Conservation (phyloP, 2,113 vertebrate genomes). For the Urocitellus parryii region DNA sequence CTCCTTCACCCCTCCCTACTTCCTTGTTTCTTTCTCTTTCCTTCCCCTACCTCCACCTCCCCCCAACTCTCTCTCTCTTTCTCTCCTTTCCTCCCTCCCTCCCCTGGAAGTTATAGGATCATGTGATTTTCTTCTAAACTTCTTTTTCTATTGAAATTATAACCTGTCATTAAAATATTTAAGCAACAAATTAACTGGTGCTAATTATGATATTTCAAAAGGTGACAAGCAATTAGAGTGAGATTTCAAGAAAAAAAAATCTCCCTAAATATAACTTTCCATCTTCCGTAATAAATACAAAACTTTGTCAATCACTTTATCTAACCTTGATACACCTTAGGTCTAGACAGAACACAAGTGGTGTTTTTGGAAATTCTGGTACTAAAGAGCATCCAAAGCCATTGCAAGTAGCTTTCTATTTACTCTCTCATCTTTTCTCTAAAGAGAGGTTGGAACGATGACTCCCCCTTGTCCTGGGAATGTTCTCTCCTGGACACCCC, state of each 20-base stretch:
- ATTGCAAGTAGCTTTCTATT: neutral
- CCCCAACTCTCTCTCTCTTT: too few relatives aligned
- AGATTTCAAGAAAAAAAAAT: too few relatives aligned
- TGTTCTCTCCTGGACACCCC: neutral
- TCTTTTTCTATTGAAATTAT: conserved; percentile 77
- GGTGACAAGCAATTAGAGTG: too few relatives aligned
- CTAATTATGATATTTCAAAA: too few relatives aligned
- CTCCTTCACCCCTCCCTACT: too few relatives aligned
- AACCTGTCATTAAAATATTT: conserved; percentile 77
- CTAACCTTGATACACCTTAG: neutral
- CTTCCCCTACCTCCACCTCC: too few relatives aligned
- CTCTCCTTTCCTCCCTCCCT: too few relatives aligned
- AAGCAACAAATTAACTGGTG: conserved; percentile 74
- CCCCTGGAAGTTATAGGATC: neutral
- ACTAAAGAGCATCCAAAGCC: neutral
- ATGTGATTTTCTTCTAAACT: conserved; percentile 66
- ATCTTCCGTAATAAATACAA: too few relatives aligned
- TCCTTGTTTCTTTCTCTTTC: neutral
- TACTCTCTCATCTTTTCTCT: neutral
- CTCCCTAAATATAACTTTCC: too few relatives aligned
- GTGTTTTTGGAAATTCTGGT: neutral
- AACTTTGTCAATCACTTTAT: neutral
- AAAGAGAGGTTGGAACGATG: neutral
- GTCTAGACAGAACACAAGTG: neutral
- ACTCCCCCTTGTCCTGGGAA: neutral